Evolutionary conservation across 23 tunicate species (phyloP), one percentile per base, ranked within the genome.

Genomic region (Corella eumyota): DNA sequence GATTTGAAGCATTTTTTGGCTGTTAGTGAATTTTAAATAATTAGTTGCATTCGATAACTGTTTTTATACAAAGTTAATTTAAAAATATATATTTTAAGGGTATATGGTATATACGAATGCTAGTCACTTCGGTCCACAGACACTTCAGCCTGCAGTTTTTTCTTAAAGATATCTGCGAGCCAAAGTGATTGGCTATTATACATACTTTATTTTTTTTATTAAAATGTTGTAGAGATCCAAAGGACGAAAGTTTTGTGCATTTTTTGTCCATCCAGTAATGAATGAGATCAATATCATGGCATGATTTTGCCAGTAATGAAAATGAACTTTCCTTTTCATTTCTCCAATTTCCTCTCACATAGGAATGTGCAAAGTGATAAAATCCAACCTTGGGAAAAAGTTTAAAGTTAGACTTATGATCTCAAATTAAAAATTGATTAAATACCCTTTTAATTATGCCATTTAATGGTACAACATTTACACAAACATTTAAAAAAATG

Each of bases 341-440:
- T 34, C 67, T 40, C 90, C 90, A 80, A 64, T 80, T 80, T 11
- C 90, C 90, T 26, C 90, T 59, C n/a, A 80, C 90, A 34, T 72
- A 81, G 21, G 90, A 72, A 55, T 81, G 90, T 2, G 90, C 90
- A 59, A 71, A 81, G 30, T 72, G 90, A 61, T 32, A 72, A 48
- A 46, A 65, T 4, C 90, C 90, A 63, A 71, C 56, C 80, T 74
- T 26, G 25, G 2, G 13, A 58, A 17, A 36, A 22, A n/a, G 22
- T 40, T 40, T 40, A 15, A 9, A 9, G 15, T 11, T 40, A 9
- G 15, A 40, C 48, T 40, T 9, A 15, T 40, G 11, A 40, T 11
- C 15, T 40, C 13, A 40, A 40, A 9, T 11, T 11, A 40, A 40
- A 40, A 40, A 40, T 11, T 40, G 48, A 15, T 40, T 40, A 11